Evolutionary conservation across 2,113 vertebrate genomes (phyloP).

Genomic region (Perccottus glenii): DNA sequence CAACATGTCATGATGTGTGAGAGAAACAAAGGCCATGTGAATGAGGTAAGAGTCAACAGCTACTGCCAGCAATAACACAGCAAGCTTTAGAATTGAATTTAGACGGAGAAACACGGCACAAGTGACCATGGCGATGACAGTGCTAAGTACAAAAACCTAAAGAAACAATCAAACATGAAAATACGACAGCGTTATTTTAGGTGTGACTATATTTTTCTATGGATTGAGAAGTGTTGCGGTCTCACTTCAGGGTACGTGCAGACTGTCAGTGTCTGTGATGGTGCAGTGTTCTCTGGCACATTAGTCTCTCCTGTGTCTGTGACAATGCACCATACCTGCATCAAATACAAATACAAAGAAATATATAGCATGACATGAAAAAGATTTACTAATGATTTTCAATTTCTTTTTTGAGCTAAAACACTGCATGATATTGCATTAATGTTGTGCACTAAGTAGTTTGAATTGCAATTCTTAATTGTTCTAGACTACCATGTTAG

Average conservation of each 20-base stretch:
- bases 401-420: too few relatives aligned
- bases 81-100: conserved; percentile 94
- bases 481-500: conserved; percentile 85
- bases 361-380: background rate
- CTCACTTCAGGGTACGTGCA: conserved; percentile 93
- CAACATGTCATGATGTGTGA: conserved; percentile 62
- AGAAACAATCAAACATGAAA: background rate
- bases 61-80: conserved; percentile 88
- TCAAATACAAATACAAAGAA: conserved; percentile 4
- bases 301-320: conserved; percentile 84
- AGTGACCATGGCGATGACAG: conserved; percentile 95
- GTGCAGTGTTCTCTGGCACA: conserved; percentile 63
- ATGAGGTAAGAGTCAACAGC: conserved; percentile 88
- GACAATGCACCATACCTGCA: conserved; percentile 89
- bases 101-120: conserved; percentile 94
- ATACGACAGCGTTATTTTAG: background rate
- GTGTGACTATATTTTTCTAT: background rate
- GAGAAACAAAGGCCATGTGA: conserved; percentile 86
- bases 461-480: background rate
- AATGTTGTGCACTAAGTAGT: background rate
- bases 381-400: too few relatives aligned
- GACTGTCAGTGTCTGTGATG: conserved; percentile 68
- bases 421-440: background rate
- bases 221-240: background rate
- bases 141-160: conserved; percentile 92